Percentiles rank a stretch among this genome's conserved stretches.
Evolutionary conservation across 2,113 vertebrate genomes (phyloP).

Genomic region (Macroglossus sobrinus): DNA sequence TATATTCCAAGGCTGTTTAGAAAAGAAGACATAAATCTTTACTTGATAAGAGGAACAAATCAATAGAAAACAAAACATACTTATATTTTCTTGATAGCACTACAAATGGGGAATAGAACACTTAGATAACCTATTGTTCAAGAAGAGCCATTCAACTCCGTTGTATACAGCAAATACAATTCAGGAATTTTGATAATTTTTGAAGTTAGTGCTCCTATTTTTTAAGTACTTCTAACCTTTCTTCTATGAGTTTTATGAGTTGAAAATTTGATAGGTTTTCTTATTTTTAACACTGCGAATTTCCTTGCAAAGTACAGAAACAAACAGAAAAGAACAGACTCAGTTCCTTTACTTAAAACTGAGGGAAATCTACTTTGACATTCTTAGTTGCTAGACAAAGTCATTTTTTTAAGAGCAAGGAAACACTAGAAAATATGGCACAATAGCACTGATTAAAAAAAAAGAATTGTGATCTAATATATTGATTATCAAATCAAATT

Average conservation of each 20-base stretch:
- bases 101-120: background rate
- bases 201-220: constrained; percentile 43
- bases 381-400: constrained; percentile 57
- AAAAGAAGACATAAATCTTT: constrained; percentile 43
- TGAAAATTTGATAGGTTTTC: constrained; percentile 56
- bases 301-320: constrained; percentile 47
- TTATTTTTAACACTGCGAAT: constrained; percentile 54
- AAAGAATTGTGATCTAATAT: background rate
- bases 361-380: constrained; percentile 62
- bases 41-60: constrained; percentile 54
- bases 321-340: constrained; percentile 43
- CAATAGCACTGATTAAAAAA: background rate
- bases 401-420: constrained; percentile 13
- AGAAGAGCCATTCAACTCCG: constrained; percentile 30
- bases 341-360: constrained; percentile 49
- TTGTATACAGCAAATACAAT: background rate
- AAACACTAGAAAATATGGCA: constrained; percentile 41
- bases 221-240: constrained; percentile 63
- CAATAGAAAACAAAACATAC: constrained; percentile 59
- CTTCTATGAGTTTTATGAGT: constrained; percentile 16
- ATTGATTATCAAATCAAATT: background rate
- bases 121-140: background rate
- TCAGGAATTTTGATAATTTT: constrained; percentile 57
- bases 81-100: constrained; percentile 1
- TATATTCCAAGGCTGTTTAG: constrained; percentile 45